Percentiles rank a stretch among this genome's conserved stretches.
Evolutionary conservation across 1,140 invertebrate genomes (phyloP).

Genomic region (Oryzaephilus surinamensis): DNA sequence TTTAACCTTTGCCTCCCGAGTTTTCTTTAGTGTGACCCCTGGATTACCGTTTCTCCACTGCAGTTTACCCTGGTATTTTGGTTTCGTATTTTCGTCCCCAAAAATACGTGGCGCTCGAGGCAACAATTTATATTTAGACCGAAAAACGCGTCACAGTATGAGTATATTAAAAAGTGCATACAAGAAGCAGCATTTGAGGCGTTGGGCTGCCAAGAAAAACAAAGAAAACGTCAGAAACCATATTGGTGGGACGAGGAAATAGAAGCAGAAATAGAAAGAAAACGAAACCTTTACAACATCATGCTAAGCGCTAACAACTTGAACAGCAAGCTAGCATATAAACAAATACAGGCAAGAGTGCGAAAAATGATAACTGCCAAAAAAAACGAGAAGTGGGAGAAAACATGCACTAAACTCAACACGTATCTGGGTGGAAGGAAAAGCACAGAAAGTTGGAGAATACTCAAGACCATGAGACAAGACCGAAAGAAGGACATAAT

Average conservation of each 20-base stretch:
- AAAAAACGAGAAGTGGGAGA: conserved; percentile 6
- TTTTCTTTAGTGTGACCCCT: no score
- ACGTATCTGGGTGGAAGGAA: conserved; percentile 3
- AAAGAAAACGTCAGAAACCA: conserved; percentile 2
- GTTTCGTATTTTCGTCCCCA: no score
- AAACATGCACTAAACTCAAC: conserved; percentile 2
- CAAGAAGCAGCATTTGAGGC: conserved; percentile 4
- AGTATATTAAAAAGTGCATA: conserved; percentile 3
- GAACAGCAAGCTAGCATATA: conserved; percentile 1
- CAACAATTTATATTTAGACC: no score
- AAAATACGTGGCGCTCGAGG: no score
- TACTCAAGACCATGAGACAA: background rate
- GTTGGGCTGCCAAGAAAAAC: background rate
- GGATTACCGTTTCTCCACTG: no score
- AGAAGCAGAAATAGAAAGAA: conserved; percentile 2
- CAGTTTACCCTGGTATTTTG: no score
- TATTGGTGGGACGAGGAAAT: conserved; percentile 9
- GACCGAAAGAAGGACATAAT: conserved; percentile 5
- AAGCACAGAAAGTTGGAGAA: conserved; percentile 9
- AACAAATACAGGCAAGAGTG: conserved; percentile 4
- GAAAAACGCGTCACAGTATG: no score
- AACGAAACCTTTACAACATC: background rate
- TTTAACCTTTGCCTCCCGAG: no score
- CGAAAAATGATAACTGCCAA: conserved; percentile 3
- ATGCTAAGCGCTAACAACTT: background rate